Base-by-base conservation (phyloP, 2,888 invertebrate species). In the Brachynemurus nebulosus region DNA sequence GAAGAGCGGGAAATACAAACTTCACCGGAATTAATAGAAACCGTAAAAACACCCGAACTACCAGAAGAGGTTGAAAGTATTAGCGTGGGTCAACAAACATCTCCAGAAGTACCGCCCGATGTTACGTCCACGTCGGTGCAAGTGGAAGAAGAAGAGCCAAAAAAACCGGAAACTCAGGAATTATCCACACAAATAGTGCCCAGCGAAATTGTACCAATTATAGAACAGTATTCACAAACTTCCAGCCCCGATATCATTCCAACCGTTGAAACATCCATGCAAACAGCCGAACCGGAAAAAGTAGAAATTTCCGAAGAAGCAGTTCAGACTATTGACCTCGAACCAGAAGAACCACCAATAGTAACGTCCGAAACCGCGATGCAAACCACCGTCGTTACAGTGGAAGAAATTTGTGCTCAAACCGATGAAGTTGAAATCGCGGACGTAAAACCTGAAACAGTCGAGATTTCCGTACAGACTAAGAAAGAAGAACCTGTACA, bases 1-100 rank as follows among this genome's bases (percentile, higher is more conserved):
- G 68, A 71, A 56, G 76, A 76, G 57, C 67, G 63, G 51, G 67
- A 69, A 9, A 59, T 70, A 17, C 76, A 78, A 59, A 78, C 77
- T 2, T 75, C 76, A 9, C 76, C 76, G 3, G 71, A 72, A 54
- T 50, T 57, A 12, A 47, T 54, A 3, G 55, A 62, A 40, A 54
- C 62, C 2, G 58, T 61, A 34, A 64, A 67, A 50, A 60, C 55
- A 30, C 46, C 54, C 21, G 40, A 54, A 17, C 60, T 59, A 50
- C 61, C 63, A 25, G 64, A 65, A 50, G 62, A 63, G 17, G 55
- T 59, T 39, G 65, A 67, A 34, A 39, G 50, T 12, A n/a, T 14
- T 1, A 55, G 56, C 51, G 53, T 51, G 34, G 50, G 60, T 52
- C 59, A 69, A 25, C 76, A 76, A 58, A 75, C 74, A 6, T 69